Percentiles rank a stretch among this genome's conserved stretches.
Conservation (phyloP, 92 coral and sea anemone genomes). For the Epizoanthus scotinus region DNA sequence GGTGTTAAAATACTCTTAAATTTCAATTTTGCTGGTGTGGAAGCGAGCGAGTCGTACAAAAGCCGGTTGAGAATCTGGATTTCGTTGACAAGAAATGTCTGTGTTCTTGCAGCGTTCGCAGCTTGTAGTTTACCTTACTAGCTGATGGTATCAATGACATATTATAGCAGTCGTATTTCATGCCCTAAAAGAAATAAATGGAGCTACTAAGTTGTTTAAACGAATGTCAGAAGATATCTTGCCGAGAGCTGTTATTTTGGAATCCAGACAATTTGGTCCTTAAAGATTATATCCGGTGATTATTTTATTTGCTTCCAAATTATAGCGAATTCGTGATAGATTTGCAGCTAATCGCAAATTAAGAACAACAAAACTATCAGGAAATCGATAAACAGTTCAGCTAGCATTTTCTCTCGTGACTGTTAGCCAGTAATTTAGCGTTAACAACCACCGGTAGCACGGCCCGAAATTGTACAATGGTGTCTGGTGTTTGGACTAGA, state of each 20-base stretch:
- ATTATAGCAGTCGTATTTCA: conserved; percentile 25
- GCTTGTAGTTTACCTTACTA: neutral
- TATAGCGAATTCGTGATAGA: neutral
- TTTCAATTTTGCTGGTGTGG: neutral
- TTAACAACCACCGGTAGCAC: neutral
- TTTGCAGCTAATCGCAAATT: conserved; percentile 13
- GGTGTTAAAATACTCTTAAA: neutral
- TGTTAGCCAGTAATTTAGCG: neutral
- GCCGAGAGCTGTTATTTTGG: neutral
- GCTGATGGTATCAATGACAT: conserved; percentile 15
- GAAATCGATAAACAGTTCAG: neutral
- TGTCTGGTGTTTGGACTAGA: too few species aligned
- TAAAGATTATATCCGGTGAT: neutral
- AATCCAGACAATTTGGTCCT: neutral
- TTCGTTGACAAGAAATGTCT: neutral
- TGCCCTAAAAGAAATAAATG: conserved; percentile 3
- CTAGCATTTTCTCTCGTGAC: neutral
- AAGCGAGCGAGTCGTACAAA: neutral
- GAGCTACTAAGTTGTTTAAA: neutral
- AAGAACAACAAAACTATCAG: neutral
- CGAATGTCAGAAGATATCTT: neutral
- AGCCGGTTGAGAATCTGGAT: neutral
- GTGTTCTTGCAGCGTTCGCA: conserved; percentile 7
- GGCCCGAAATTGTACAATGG: neutral
- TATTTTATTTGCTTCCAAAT: conserved; percentile 3